Evolutionary conservation across 2,113 vertebrate genomes (phyloP).

Genomic region (Pardalotus punctatus): DNA sequence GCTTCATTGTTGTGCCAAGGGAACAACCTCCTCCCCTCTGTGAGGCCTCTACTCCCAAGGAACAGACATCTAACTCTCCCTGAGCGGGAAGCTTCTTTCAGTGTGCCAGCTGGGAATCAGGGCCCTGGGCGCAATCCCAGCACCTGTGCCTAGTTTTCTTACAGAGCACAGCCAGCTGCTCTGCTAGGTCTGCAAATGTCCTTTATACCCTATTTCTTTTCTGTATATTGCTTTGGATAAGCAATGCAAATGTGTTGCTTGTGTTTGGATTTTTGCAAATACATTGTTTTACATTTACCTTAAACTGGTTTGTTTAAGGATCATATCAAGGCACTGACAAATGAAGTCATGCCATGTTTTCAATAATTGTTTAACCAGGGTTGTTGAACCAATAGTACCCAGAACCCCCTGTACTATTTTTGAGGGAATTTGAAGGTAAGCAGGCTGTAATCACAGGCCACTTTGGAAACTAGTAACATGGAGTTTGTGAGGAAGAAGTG

Average conservation of each 20-base stretch:
- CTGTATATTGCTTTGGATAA: not conserved
- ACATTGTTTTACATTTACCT: not conserved
- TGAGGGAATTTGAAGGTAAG: not conserved
- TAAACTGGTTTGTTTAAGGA: not conserved
- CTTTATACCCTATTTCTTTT: not conserved
- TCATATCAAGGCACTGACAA: not conserved
- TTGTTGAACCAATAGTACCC: not conserved
- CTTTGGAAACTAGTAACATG: not conserved
- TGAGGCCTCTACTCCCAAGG: constrained; percentile 48
- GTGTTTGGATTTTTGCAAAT: constrained; percentile 10
- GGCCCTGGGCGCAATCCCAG: constrained; percentile 52
- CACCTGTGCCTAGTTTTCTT: constrained; percentile 64
- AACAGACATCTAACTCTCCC: constrained; percentile 27
- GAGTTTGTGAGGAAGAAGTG: not conserved
- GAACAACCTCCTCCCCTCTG: constrained; percentile 44
- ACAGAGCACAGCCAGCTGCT: constrained; percentile 37
- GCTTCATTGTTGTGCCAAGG: not conserved
- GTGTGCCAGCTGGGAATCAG: constrained; percentile 47
- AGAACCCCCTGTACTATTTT: not conserved
- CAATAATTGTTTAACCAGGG: not conserved
- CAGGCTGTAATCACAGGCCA: not conserved
- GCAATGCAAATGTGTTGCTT: not conserved
- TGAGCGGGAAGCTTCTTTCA: constrained; percentile 1
- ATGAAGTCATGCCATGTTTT: not conserved
- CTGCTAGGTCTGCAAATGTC: not conserved